phyloP scores from a whole-genome alignment of 35 echinoderm and acorn worm species.

The Eucidaris tribuloides region DNA sequence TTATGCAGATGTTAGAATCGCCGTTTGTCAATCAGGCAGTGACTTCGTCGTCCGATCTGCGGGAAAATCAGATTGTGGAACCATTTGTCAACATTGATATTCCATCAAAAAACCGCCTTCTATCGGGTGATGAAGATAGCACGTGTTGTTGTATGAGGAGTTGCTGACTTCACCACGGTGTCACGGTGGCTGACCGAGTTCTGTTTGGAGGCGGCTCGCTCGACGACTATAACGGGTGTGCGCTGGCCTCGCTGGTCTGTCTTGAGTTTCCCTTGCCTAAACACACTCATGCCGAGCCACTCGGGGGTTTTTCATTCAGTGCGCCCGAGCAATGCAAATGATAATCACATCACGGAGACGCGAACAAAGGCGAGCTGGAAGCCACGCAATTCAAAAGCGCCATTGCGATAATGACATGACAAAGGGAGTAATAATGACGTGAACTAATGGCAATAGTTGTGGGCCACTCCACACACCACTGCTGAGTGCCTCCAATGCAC shows the following conservation, averaged over 20 bases:
- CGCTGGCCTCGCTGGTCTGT: background rate
- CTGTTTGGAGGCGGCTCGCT: too few relatives aligned
- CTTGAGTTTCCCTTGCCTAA: background rate
- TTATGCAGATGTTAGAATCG: too few relatives aligned
- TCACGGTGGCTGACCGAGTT: too few relatives aligned
- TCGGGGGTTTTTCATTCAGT: background rate
- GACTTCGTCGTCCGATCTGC: too few relatives aligned
- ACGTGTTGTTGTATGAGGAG: too few relatives aligned
- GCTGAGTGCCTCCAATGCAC: background rate
- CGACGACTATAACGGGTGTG: constrained; percentile 3
- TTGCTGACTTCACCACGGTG: too few relatives aligned
- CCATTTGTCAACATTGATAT: too few relatives aligned
- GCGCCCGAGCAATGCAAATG: constrained; percentile 19
- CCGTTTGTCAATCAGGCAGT: too few relatives aligned
- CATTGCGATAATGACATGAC: constrained; percentile 16
- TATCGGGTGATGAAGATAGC: too few relatives aligned
- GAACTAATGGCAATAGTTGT: background rate
- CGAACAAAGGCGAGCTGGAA: constrained; percentile 13
- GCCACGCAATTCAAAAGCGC: constrained; percentile 27
- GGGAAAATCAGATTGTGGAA: too few relatives aligned
- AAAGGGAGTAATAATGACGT: constrained; percentile 24
- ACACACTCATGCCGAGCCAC: too few relatives aligned
- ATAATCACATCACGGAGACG: constrained; percentile 21
- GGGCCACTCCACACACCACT: background rate
- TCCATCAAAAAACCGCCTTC: too few relatives aligned